Percentiles rank a stretch among this genome's conserved stretches.
Conservation (phyloP, 2,113 vertebrate genomes). For the Fregata magnificens region DNA sequence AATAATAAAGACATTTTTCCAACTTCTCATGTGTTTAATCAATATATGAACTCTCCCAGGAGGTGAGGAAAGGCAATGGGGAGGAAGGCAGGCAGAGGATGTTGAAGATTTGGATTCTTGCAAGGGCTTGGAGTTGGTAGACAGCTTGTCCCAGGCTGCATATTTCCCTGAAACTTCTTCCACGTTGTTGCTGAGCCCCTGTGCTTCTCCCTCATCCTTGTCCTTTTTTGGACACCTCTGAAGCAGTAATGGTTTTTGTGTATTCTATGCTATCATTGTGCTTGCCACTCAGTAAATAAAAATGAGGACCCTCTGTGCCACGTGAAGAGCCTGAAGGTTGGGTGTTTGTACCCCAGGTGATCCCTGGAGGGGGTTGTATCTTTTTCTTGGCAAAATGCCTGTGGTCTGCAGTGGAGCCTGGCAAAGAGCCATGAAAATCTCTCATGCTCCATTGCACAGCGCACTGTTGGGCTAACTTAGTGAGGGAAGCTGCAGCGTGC, state of each 20-base stretch:
- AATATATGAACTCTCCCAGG: neutral
- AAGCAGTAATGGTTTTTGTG: neutral
- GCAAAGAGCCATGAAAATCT: neutral
- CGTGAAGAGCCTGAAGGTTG: neutral
- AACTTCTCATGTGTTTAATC: neutral
- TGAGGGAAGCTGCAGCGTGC: neutral
- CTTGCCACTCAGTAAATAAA: neutral
- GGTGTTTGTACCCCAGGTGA: neutral
- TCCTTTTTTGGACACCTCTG: neutral
- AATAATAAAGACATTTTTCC: neutral
- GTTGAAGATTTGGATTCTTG: neutral
- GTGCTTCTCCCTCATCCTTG: neutral
- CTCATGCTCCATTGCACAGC: neutral
- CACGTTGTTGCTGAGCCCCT: fast-evolving
- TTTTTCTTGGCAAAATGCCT: neutral
- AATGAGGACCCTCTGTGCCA: neutral
- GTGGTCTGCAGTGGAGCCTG: neutral
- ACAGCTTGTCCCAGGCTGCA: neutral
- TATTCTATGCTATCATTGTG: neutral
- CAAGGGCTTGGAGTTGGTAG: neutral
- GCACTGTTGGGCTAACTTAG: fast-evolving
- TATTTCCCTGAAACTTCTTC: neutral
- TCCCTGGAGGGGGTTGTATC: neutral
- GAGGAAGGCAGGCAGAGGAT: neutral
- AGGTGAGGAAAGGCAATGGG: neutral